Evolutionary conservation across 2,888 invertebrate species (phyloP).

Genomic region (Stenichneumon culpator): DNA sequence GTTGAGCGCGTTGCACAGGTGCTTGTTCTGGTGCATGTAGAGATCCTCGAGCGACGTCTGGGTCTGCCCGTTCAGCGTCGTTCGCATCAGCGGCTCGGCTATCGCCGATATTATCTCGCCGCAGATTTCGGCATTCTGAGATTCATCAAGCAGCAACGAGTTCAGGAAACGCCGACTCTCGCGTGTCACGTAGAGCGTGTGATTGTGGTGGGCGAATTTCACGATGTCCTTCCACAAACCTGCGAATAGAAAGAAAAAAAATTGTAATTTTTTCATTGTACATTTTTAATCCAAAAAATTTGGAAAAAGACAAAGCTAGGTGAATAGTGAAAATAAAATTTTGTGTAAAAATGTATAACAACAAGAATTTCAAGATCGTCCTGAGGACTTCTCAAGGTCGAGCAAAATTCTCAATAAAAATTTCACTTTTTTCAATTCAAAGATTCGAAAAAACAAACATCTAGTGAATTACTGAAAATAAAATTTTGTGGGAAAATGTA

Average conservation of each 20-base stretch:
- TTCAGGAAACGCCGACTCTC: slow-evolving; percentile 89
- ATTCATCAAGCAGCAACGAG: slow-evolving; percentile 77
- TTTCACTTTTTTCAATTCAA: too few species aligned
- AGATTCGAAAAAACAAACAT: background rate
- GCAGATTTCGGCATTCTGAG: slow-evolving; percentile 83
- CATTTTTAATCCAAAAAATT: too few species aligned
- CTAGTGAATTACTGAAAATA: background rate
- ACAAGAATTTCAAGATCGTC: background rate
- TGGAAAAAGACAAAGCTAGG: too few species aligned
- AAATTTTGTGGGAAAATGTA: background rate
- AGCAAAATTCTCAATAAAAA: too few species aligned
- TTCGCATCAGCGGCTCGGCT: slow-evolving; percentile 87
- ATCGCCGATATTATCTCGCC: slow-evolving; percentile 87
- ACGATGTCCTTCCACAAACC: slow-evolving; percentile 89
- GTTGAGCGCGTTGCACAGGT: slow-evolving; percentile 80
- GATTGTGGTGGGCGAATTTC: slow-evolving; percentile 88
- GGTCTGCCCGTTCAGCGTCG: slow-evolving; percentile 84
- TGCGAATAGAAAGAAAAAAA: slow-evolving; percentile 15
- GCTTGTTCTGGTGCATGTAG: slow-evolving; percentile 84
- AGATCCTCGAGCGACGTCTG: slow-evolving; percentile 82
- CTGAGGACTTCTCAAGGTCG: too few species aligned
- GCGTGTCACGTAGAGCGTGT: slow-evolving; percentile 90
- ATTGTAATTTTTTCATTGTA: background rate
- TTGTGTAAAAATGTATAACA: background rate
- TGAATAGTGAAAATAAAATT: background rate